Base-by-base conservation (phyloP, 2,888 invertebrate genomes). In the Hypsopygia costalis region DNA sequence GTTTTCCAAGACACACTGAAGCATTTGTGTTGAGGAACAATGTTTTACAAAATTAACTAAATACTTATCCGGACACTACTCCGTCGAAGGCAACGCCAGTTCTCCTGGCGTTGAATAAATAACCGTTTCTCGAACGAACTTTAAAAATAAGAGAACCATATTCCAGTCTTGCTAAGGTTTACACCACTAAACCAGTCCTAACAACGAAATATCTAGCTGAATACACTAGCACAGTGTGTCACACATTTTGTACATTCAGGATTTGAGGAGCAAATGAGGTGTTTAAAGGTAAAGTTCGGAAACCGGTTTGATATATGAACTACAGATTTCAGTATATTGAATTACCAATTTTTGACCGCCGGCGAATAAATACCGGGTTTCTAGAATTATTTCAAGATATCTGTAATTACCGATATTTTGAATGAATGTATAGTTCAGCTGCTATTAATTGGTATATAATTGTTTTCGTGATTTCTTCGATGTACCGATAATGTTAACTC, bases 231-330 rank as follows among this genome's bases (percentile, higher is more conserved):
- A 58, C 52, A 60, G 67, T 64, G 73, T 63, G 57, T 67, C 60
- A 65, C 54, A 65, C 64, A 61, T 67, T 78, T 87, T 87, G 86
- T 87, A 87, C 86, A 76, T 81, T 73, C 82, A 87, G 87, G 86
- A 79, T 81, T 78, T 77, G 62, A 65, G 65, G 75, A 81, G 78
- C 78, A 68, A 70, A 64, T 41, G 43, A 43, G 41, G 32, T 47
- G 44, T 47, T 34, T 52, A 43, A 44, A 43, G 29, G 25, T 6
- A 4, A 16, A 4, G 16, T 4, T 16, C 16, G 16, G 16, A 16
- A 16, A 16, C 16, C 16, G 16, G 3, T 16, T 16, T 3, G 4
- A 16, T 16, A 16, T n/a, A n/a, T n/a, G n/a, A n/a, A n/a, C n/a
- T n/a, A n/a, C n/a, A n/a, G n/a, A n/a, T n/a, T n/a, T n/a, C n/a